These are phyloP conservation scores for Entomobrya proxima DNA, from an alignment of 2,888 invertebrate genomes.

Conservation along the genomic window DNA sequence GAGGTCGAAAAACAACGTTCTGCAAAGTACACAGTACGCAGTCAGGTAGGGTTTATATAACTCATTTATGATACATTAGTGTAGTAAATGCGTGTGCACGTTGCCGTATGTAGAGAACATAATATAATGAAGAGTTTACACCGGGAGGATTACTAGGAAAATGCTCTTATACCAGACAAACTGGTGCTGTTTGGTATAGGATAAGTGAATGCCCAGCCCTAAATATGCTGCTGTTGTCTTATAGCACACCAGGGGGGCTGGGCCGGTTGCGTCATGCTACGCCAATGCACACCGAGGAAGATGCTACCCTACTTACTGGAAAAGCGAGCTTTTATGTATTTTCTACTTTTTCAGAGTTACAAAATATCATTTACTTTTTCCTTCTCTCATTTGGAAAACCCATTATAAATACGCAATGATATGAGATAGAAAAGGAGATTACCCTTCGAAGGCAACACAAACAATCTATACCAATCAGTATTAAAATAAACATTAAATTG, in stretches of 20 bases:
- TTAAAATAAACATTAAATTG: background rate
- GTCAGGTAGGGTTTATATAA: too few species aligned
- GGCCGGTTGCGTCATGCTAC: slow-evolving; percentile 60
- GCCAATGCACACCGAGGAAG: slow-evolving; percentile 46
- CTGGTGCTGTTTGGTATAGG: slow-evolving; percentile 54
- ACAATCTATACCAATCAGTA: too few species aligned
- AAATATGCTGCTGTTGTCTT: slow-evolving; percentile 70
- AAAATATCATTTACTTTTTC: too few species aligned
- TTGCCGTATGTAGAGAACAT: background rate
- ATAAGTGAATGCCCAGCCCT: slow-evolving; percentile 71
- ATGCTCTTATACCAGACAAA: slow-evolving; percentile 51
- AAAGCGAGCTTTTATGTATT: background rate
- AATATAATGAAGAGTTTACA: background rate
- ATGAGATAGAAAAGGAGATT: too few species aligned
- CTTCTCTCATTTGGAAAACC: too few species aligned
- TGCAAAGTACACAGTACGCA: too few species aligned
- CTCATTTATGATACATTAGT: too few species aligned
- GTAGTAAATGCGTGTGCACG: too few species aligned
- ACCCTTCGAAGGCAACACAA: too few species aligned
- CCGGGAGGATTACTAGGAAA: slow-evolving; percentile 25
- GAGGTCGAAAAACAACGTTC: too few species aligned
- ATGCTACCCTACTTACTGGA: slow-evolving; percentile 14
- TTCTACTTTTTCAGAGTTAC: background rate
- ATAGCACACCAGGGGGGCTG: slow-evolving; percentile 71
- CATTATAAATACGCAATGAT: too few species aligned